Base-by-base conservation (phyloP, 2,113 vertebrate species). In the Plecotus auritus region DNA sequence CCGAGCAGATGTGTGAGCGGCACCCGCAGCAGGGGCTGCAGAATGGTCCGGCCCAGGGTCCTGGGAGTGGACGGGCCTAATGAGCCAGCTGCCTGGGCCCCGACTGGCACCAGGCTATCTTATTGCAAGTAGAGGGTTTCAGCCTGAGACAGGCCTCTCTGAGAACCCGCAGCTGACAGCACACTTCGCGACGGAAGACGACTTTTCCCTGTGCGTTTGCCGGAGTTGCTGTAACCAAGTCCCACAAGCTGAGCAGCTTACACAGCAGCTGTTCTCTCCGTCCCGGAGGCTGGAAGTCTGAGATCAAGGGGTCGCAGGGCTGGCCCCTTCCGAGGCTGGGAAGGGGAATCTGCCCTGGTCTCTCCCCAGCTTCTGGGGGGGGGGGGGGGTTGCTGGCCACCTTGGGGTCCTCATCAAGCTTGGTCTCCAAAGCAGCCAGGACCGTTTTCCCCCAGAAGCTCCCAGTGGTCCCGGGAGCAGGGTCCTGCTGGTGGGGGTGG, bases 1-100 rank as follows among this genome's bases (percentile, higher is more conserved):
- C 0, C 0, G 1, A 70, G 45, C 45, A 4, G 28, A 37, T 1
- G 9, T 18, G 23, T 16, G 28, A 32, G 30, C 17, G 42, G 61
- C 2, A 0, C 64, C 73, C 0, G 9, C n/a, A 42, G 35, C 23
- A 1, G 30, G 5, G 5, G 47, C 66, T 12, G 47, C n/a, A 9
- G n/a, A 12, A 6, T 1, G n/a, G 32, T 4, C 3, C 1, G 74
- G 64, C 22, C 45, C 40, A 3, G 59, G 51, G n/a, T 3, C 20
- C 45, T 26, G 3, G 49, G 40, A 1, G 17, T 1, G 1, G 7
- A 32, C 2, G 12, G 14, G 5, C 32, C 47, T 18, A 2, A 12
- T 0, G 3, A 9, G 7, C n/a, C 69, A 5, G 5, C 59, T 5
- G 76, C 17, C n/a, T 1, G 6, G 61, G 23, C 5, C 0, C 3